Evolutionary conservation across 2,797 vertebrate species (phyloP), one percentile per base, ranked within the genome.

Genomic region (Anabacerthia variegaticeps): DNA sequence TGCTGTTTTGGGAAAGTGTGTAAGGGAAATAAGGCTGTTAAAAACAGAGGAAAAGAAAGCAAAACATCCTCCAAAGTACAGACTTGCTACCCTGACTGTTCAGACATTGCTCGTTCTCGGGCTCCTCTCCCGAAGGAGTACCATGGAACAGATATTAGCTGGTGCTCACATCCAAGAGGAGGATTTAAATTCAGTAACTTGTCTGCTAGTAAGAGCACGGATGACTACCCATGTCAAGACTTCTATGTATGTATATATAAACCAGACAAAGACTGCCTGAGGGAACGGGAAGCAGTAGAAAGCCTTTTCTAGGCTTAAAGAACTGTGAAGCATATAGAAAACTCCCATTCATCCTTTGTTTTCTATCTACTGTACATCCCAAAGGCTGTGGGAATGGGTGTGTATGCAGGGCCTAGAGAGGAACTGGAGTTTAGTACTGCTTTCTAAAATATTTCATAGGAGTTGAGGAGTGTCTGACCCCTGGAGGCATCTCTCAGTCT

Each of bases 171-270:
- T 58, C 55, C 63, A 61, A 32, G 41, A 71, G 52, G 30, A 93
- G 75, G 32, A 63, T 85, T 95, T 88, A 65, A 79, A 72, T 88
- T 77, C 69, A 51, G 56, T 30, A 74, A 74, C 46, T 89, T 56
- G 22, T 34, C 78, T 11, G 32, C 61, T 48, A n/a, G 16, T 54
- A 72, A 62, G n/a, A 62, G 32, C 58, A 89, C 39, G 44, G 74
- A 27, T 2, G 3, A 63, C 59, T 74, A 22, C 52, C 89, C 43
- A 3, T 48, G 37, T 82, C 48, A 52, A 41, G 87, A 36, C 49
- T 71, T 67, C 46, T 39, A 30, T 55, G 30, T 44, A n/a, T n/a
- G 49, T 78, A 21, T 55, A 18, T 46, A 66, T 43, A 86, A 93
- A 86, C 36, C 46, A 95, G 79, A 75, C 63, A 63, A 67, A 93